A percentile compares a stretch with the other conserved stretches of the same genome.
These are phyloP conservation scores for Platorchestia sp. DNA, from an alignment of 1,140 invertebrate genomes.

Conservation along the genomic window DNA sequence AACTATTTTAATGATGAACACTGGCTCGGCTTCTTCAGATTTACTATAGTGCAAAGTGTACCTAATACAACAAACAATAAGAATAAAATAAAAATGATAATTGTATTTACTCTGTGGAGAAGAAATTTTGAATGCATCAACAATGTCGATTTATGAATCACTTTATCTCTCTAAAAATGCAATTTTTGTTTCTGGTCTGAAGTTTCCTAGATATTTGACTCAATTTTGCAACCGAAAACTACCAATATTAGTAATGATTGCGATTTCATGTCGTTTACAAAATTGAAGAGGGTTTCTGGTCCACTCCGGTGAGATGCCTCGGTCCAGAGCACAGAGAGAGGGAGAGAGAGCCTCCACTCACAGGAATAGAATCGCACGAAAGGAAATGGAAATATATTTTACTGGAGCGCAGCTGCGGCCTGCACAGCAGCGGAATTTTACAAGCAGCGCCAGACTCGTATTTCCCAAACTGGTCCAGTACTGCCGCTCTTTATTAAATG, in stretches of 20 bases:
- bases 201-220: no score
- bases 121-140: background rate
- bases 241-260: background rate
- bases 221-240: no score
- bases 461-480: background rate
- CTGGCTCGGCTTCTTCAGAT: background rate
- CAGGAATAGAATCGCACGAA: background rate
- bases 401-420: constrained; percentile 11
- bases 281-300: background rate
- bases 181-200: no score
- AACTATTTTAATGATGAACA: background rate
- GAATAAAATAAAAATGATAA: background rate
- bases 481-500: constrained; percentile 30
- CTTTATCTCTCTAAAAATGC: background rate
- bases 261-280: background rate
- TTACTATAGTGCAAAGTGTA: background rate
- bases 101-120: background rate
- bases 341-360: background rate
- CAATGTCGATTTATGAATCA: background rate
- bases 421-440: constrained; percentile 34
- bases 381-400: constrained; percentile 40
- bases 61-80: background rate
- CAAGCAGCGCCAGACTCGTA: background rate
- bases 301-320: background rate
- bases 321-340: background rate